A percentile compares a stretch with the other conserved stretches of the same genome.
phyloP scores from a whole-genome alignment of 2,113 vertebrate genomes.

The Redunca redunca region DNA sequence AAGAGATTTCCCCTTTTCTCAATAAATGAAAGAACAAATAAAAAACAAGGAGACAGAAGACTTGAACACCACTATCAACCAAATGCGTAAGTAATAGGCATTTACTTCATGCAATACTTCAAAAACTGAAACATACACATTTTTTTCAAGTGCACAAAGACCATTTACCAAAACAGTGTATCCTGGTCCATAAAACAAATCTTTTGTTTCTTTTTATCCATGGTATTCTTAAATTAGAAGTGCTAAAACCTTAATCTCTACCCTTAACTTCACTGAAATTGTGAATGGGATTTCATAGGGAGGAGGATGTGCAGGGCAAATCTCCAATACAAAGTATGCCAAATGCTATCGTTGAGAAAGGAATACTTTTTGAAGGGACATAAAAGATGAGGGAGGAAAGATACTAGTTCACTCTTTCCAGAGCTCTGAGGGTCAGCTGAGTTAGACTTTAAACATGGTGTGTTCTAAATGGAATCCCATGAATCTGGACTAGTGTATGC shows the following conservation, averaged over 20 bases:
- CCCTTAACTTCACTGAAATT: background rate
- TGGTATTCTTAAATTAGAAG: background rate
- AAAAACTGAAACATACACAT: background rate
- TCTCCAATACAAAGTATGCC: background rate
- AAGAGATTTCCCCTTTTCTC: background rate
- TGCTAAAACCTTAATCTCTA: background rate
- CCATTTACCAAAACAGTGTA: background rate
- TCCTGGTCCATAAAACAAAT: background rate
- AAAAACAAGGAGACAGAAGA: background rate
- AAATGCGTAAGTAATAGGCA: background rate
- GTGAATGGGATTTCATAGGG: background rate
- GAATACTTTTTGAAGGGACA: background rate
- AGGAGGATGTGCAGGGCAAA: background rate
- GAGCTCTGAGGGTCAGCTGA: background rate
- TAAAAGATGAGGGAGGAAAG: background rate
- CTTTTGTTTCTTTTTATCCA: background rate
- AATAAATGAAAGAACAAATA: background rate
- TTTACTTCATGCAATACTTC: background rate
- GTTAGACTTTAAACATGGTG: background rate
- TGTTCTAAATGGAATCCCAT: background rate
- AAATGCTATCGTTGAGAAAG: background rate
- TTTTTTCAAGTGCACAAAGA: background rate
- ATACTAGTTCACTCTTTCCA: background rate
- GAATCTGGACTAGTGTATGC: background rate
- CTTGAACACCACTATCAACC: background rate